phyloP scores from a whole-genome alignment of 2,888 invertebrate genomes.

The Tortrix viridana region DNA sequence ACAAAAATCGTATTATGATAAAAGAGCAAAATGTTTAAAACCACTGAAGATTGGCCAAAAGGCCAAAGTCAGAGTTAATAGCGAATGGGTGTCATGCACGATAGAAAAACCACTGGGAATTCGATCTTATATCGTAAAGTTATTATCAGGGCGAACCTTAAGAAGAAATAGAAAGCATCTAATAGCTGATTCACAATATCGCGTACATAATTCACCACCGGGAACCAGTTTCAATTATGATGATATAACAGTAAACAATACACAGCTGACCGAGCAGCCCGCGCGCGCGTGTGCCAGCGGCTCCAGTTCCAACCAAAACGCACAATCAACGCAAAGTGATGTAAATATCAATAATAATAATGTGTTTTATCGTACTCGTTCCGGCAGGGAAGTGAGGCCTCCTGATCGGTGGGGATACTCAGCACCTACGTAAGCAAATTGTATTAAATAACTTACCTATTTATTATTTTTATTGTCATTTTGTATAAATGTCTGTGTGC shows the following conservation, averaged over 20 bases:
- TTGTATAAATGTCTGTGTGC: no score
- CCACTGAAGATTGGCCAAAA: slow-evolving; percentile 4
- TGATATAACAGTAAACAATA: background rate
- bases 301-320: background rate
- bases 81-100: background rate
- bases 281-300: background rate
- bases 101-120: background rate
- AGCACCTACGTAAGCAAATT: no score
- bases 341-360: background rate
- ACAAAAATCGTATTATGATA: slow-evolving; percentile 15
- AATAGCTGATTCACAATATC: slow-evolving; percentile 7
- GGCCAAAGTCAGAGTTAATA: slow-evolving; percentile 2
- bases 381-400: slow-evolving; percentile 30
- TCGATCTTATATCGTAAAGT: background rate
- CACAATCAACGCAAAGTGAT: background rate
- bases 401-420: slow-evolving; percentile 34
- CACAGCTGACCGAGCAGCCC: background rate
- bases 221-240: background rate
- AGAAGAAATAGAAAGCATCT: slow-evolving; percentile 6
- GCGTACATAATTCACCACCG: no score
- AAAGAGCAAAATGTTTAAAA: slow-evolving; percentile 1
- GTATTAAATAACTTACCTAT: no score
- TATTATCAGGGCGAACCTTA: background rate
- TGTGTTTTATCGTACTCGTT: slow-evolving; percentile 23
- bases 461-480: no score